phyloP scores from a whole-genome alignment of 2,888 invertebrate species.

The Pemphredon lugubris region DNA sequence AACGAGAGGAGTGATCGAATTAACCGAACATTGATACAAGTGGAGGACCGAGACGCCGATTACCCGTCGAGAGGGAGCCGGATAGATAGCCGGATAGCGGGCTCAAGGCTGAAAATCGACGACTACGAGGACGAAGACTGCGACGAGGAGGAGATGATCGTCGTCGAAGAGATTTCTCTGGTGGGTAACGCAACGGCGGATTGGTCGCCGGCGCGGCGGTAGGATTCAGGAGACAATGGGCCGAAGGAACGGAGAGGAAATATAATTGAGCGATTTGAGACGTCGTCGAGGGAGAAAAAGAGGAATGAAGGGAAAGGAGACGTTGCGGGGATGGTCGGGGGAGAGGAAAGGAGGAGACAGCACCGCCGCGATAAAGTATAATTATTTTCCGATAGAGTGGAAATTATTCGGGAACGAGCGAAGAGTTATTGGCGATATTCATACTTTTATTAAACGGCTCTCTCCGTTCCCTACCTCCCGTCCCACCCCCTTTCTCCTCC shows the following conservation, averaged over 20 bases:
- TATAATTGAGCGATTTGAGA: slow-evolving; percentile 80
- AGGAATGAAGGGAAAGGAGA: slow-evolving; percentile 29
- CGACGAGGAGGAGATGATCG: slow-evolving; percentile 58
- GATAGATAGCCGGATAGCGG: slow-evolving; percentile 36
- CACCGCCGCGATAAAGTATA: slow-evolving; percentile 79
- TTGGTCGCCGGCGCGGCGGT: slow-evolving; percentile 57
- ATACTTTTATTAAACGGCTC: slow-evolving; percentile 80
- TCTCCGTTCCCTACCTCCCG: slow-evolving; percentile 30
- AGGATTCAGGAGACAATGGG: slow-evolving; percentile 64
- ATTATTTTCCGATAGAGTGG: slow-evolving; percentile 81
- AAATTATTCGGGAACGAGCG: slow-evolving; percentile 79
- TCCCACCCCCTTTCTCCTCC: slow-evolving; percentile 23
- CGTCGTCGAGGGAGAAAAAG: slow-evolving; percentile 55
- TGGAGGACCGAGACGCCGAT: slow-evolving; percentile 55
- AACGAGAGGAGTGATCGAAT: slow-evolving; percentile 63
- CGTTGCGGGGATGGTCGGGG: slow-evolving; percentile 26
- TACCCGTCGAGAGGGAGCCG: slow-evolving; percentile 43
- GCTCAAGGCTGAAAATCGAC: slow-evolving; percentile 55
- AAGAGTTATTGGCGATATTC: slow-evolving; percentile 80
- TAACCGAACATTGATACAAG: slow-evolving; percentile 68
- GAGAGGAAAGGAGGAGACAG: slow-evolving; percentile 51
- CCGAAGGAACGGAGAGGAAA: slow-evolving; percentile 67
- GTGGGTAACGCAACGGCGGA: slow-evolving; percentile 57
- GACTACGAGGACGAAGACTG: slow-evolving; percentile 22
- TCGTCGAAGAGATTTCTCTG: slow-evolving; percentile 62